Base-by-base conservation (phyloP, 2,797 vertebrate genomes). In the Merluccius polli region DNA sequence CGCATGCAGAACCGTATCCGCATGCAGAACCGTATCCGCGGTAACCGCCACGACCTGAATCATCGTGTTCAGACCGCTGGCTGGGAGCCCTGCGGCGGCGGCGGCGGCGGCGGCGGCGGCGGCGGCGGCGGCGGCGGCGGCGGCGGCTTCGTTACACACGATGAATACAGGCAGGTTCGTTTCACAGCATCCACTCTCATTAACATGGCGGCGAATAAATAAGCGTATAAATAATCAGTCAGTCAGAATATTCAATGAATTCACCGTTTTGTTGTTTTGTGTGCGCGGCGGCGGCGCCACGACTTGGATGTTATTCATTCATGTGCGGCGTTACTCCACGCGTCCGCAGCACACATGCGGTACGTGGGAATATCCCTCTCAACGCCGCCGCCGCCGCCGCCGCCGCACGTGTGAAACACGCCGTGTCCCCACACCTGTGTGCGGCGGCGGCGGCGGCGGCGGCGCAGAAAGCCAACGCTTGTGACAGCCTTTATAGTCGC, bases 291-390 rank as follows among this genome's bases (percentile, higher is more conserved):
- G n/a, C n/a, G n/a, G n/a, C 11, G 52, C 48, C 4, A 21, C 2
- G n/a, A 63, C 11, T 24, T 24, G 21, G n/a, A 63, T 63, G 52
- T 63, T 12, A 24, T 63, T 27, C 52, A 63, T 12, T n/a, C n/a
- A 11, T 63, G 9, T 24, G 24, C 59, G 27, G 59, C 24, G 24
- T 65, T 27, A 65, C 59, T 27, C n/a, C 59, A 27, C n/a, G 27
- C 59, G 12, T 84, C 81, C 83, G n/a, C n/a, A n/a, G n/a, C n/a
- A n/a, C n/a, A 84, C 86, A 81, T 84, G 84, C 85, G 67, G 31
- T 83, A 86, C 84, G 84, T 85, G 81, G 88, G 84, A 90, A 91
- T 87, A 87, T 88, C 86, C 81, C 82, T 78, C 80, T 87, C 85
- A 90, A 85, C 68, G 76, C 65, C 78, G 11, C 29, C 73, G 77